Evolutionary conservation across 2,888 invertebrate species (phyloP).

Genomic region (Drosophila leonis): DNA sequence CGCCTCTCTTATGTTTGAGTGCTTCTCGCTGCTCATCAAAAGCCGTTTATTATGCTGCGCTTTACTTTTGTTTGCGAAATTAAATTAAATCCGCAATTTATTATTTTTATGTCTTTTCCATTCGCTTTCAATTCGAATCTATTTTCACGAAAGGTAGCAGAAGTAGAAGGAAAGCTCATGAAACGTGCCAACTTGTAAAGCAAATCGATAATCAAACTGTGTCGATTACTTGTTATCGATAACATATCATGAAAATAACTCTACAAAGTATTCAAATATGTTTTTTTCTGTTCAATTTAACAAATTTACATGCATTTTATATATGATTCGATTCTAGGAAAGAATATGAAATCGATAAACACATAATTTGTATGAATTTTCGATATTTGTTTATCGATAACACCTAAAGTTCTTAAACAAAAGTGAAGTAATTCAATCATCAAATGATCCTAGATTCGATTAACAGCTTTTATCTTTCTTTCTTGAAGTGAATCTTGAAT

Average conservation of each 20-base stretch:
- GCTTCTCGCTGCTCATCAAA: conserved; percentile 62
- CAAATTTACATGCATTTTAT: too few relatives aligned
- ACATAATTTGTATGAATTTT: too few relatives aligned
- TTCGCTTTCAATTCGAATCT: conserved; percentile 44
- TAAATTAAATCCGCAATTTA: conserved; percentile 77
- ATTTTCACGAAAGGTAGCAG: background rate
- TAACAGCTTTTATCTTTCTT: too few relatives aligned
- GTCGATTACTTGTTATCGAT: background rate
- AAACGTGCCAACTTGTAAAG: background rate
- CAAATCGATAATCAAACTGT: background rate
- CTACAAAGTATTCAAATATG: background rate
- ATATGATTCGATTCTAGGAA: too few relatives aligned
- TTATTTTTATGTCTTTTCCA: conserved; percentile 65
- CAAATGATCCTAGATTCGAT: too few relatives aligned
- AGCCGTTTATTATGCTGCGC: conserved; percentile 73
- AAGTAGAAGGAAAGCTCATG: background rate
- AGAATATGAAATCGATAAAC: background rate
- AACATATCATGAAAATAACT: background rate
- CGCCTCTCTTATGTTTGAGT: conserved; percentile 1
- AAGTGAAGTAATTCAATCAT: too few relatives aligned
- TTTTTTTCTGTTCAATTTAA: too few relatives aligned
- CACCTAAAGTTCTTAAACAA: too few relatives aligned
- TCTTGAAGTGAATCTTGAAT: too few relatives aligned
- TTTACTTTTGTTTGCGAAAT: conserved; percentile 57
- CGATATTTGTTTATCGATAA: background rate